Percentiles rank a stretch among this genome's conserved stretches.
These are phyloP conservation scores for Lasioglossum leucozonium DNA, from an alignment of 2,888 invertebrate genomes.

Conservation along the genomic window DNA sequence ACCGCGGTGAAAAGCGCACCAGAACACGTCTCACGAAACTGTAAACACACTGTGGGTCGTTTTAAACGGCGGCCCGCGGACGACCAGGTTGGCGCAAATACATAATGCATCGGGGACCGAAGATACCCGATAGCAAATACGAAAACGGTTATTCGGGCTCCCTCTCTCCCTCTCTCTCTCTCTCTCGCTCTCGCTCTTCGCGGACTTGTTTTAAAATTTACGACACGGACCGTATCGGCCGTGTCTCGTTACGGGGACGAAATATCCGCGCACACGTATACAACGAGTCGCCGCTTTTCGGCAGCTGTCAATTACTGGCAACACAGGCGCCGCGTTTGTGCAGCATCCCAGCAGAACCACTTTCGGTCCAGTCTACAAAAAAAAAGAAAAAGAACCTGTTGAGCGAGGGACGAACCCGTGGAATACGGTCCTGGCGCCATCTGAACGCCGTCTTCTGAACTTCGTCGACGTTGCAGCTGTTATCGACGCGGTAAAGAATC, in stretches of 20 bases:
- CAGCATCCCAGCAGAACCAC: conserved; percentile 77
- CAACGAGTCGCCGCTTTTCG: conserved; percentile 77
- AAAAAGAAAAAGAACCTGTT: conserved; percentile 64
- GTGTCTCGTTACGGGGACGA: conserved; percentile 29
- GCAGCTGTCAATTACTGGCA: conserved; percentile 82
- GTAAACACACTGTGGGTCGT: conserved; percentile 64
- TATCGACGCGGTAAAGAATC: not conserved
- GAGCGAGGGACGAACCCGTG: conserved; percentile 30
- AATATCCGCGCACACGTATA: conserved; percentile 56
- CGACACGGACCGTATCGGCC: conserved; percentile 18
- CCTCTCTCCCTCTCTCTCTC: too few species aligned
- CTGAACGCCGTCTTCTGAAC: not conserved
- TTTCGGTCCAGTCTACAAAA: conserved; percentile 76
- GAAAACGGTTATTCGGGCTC: not conserved
- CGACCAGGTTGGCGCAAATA: conserved; percentile 46
- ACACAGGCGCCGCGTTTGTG: conserved; percentile 76
- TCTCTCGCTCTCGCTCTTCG: not conserved
- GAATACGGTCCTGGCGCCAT: conserved; percentile 37
- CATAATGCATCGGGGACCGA: conserved; percentile 28
- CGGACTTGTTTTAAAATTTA: conserved; percentile 24
- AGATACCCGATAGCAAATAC: not conserved
- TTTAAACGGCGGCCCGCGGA: conserved; percentile 55
- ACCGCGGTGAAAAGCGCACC: conserved; percentile 29
- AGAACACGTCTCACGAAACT: conserved; percentile 53
- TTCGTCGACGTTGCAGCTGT: not conserved